Base-by-base conservation (phyloP, 2,888 invertebrate genomes). In the Ferrisia virgata region DNA sequence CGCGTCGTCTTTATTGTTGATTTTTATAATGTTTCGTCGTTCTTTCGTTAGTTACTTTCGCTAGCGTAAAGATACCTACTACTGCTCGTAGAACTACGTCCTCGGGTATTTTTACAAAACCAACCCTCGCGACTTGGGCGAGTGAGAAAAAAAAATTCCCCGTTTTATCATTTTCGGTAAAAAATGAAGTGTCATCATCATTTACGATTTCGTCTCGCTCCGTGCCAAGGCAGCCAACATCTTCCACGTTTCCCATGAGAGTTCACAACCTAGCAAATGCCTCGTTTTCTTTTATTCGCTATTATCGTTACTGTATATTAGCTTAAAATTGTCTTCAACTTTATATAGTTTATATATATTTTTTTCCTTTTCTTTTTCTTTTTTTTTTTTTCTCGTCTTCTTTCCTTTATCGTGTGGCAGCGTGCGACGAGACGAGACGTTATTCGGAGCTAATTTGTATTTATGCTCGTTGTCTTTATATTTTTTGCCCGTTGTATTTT, bases 171-270 rank as follows among this genome's bases (percentile, higher is more conserved):
- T 85, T 85, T 85, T 85, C 82, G 80, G 85, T 85, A 85, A 85
- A 85, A 85, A 85, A 88, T 87, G 87, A 86, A 86, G 85, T 86
- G 86, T 86, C 86, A 86, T 86, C 86, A 86, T 86, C 86, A 85
- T 86, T 85, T 86, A 82, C 85, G 85, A 72, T 31, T 47, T 83
- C 83, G 40, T 83, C 81, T 85, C 58, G 80, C 84, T 79, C 84
- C 85, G 85, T 80, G 79, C 79, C 76, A 85, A 85, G 84, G 83
- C 69, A 22, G 36, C 36, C 28, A 83, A 83, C 83, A 83, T 83
- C 83, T 83, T 83, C 83, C 72, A 83, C 25, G 40, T 28, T 83
- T 83, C 83, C 83, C 83, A 83, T 76, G 83, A 47, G 83, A 83
- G 76, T 83, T 83, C 83, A 40, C 76, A 83, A 83, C 76, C 72